Evolutionary conservation across 2,797 vertebrate species (phyloP), one percentile per base, ranked within the genome.

Genomic region (Galago senegalensis): DNA sequence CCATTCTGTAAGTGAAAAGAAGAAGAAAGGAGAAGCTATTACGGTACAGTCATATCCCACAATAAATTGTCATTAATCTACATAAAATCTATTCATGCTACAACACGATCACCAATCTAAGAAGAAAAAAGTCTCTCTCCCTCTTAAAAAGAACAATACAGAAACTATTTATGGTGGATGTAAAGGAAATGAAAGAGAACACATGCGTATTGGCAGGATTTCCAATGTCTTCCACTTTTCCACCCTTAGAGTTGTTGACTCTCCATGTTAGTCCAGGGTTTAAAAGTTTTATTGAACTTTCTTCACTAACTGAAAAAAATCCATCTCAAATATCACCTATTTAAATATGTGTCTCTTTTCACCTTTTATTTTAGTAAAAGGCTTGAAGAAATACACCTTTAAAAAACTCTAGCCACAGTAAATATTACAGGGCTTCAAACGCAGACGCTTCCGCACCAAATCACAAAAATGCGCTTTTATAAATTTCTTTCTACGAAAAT

Each of bases 381-480:
- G 31, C 37, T 87, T 56, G 79, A 97, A 96, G 70, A 95, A 87
- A 94, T 23, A 85, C 0, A 95, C 69, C 83, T 94, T 87, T 40
- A 31, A 79, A 95, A 94, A 72, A 95, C 79, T 37, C 72, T 85
- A 93, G 46, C 65, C 91, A 85, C 56, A 43, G n/a, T 67, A 87
- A 94, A 95, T 96, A 67, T n/a, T 92, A 90, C 27, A 95, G 58
- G 89, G 40, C 93, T 97, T 97, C 97, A 98, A 94, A 90, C 96
- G 91, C 73, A 96, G 56, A 96, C 90, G 95, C 70, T 93, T 87
- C 82, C 94, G 95, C 2, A 92, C 56, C 8, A 67, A 95, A 96
- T 97, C 91, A 97, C 83, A 97, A 98, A 98, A 98, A 98, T 96
- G 89, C 96, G 96, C 91, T 98, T 98, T 95, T 97, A 94, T 92